Evolutionary conservation across 1,140 invertebrate species (phyloP), one percentile per base, ranked within the genome.

Genomic region (Drosophila sp.): DNA sequence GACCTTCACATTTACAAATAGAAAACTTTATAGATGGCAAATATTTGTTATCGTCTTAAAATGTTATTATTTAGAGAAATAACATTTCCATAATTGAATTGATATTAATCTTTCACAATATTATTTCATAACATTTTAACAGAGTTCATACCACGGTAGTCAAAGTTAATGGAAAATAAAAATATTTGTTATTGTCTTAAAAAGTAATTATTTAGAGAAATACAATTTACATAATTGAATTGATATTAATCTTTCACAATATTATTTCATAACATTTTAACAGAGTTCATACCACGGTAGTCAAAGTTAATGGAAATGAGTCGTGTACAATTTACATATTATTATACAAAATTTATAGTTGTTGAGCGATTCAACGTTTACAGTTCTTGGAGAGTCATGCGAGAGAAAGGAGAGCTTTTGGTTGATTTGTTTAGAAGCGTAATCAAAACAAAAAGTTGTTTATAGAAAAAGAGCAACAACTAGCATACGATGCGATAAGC

Each of bases 391-490:
- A 53, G 13, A 1, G 11, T 7, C 36, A 21, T 7, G 29, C 29
- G 29, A 51, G 32, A 64, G 6, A 16, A 43, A 4, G 7, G 11
- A 7, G 21, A 48, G 21, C 45, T 54, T 32, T 29, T 13, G 7
- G 7, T 8, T 2, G 21, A 21, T 50, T 72, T 73, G 70, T 73
- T 61, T 72, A 57, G 56, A 73, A 72, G 13, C 14, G 29, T 62
- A 67, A 62, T 13, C 62, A 73, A 62, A 76, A 67, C 74, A 76
- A 45, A 57, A 58, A 36, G 13, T 29, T 32, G 21, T 14, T 16
- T 41, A 48, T 14, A 38, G 8, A 40, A 18, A 25, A 25, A 18
- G n/a, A 9, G 27, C 32, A 50, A 56, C 43, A 57, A 25, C 25
- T 50, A 2, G 2, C 1, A 50, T 7, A 38, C 9, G 46, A 41